phyloP scores from a whole-genome alignment of 53 echinoderm and acorn worm genomes.

The Holothuria scabra region DNA sequence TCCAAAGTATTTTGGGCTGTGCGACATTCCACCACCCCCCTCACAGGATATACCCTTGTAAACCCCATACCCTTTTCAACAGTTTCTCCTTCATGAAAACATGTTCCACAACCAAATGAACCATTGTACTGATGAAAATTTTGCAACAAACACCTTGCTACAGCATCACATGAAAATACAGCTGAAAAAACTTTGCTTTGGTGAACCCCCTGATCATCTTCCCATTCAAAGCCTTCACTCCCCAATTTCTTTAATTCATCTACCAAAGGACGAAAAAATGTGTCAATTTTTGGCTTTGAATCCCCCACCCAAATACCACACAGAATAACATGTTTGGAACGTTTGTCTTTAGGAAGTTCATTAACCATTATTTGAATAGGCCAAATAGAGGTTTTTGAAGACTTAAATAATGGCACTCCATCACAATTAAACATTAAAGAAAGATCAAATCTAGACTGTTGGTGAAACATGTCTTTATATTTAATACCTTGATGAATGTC shows the following conservation, averaged over 20 bases:
- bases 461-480: constrained; percentile 8
- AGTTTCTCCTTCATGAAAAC: constrained; percentile 50
- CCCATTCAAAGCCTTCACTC: constrained; percentile 27
- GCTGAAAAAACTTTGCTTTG: constrained; percentile 29
- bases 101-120: constrained; percentile 60
- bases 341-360: too few species aligned
- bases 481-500: constrained; percentile 22
- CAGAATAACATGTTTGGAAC: constrained; percentile 49
- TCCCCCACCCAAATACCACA: constrained; percentile 64
- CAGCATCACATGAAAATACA: constrained; percentile 57
- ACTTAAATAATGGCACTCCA: too few species aligned
- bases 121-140: constrained; percentile 67
- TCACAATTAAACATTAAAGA: constrained; percentile 12
- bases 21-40: too few species aligned
- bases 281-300: constrained; percentile 46
- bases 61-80: constrained; percentile 58
- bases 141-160: constrained; percentile 50
- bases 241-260: constrained; percentile 50
- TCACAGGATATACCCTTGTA: too few species aligned
- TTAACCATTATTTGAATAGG: too few species aligned
- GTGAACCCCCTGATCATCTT: neutral
- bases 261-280: constrained; percentile 58
- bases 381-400: too few species aligned
- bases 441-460: constrained; percentile 17
- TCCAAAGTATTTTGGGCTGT: too few species aligned